These are phyloP conservation scores for Centropyge bicolor DNA, from an alignment of 2,797 vertebrate species.

Conservation along the genomic window DNA sequence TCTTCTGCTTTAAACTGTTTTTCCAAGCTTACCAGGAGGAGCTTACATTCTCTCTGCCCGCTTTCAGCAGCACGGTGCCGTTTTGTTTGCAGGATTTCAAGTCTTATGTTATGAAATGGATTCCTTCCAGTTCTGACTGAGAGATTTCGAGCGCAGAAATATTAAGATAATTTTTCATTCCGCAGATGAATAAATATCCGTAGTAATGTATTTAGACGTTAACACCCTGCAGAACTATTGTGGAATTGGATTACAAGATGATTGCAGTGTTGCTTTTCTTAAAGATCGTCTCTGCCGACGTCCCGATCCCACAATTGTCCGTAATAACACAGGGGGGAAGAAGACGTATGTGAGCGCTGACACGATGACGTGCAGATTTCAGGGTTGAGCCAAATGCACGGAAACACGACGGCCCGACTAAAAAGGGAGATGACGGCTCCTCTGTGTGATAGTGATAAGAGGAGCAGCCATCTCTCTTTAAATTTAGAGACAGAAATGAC, in stretches of 20 bases:
- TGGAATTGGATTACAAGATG: conserved; percentile 41
- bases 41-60: background rate
- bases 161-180: conserved; percentile 35
- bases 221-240: conserved; percentile 29
- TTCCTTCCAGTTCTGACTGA: conserved; percentile 11
- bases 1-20: conserved; percentile 22
- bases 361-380: conserved; percentile 36
- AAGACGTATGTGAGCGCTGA: conserved; percentile 18
- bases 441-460: conserved; percentile 25
- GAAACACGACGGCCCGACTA: conserved; percentile 3
- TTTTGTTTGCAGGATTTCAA: conserved; percentile 22
- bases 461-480: conserved; percentile 24
- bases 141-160: conserved; percentile 20
- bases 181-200: conserved; percentile 5
- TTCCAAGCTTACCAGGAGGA: background rate
- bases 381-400: conserved; percentile 26
- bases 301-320: conserved; percentile 33
- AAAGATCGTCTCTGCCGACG: conserved; percentile 8
- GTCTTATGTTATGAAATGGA: conserved; percentile 26
- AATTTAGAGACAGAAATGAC: conserved; percentile 31
- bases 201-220: conserved; percentile 36
- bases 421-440: background rate
- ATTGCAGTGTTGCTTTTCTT: conserved; percentile 42
- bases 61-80: background rate
- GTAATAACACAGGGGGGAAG: conserved; percentile 37